Evolutionary conservation across 2,797 vertebrate genomes (phyloP).

Genomic region (Florisuga fusca): DNA sequence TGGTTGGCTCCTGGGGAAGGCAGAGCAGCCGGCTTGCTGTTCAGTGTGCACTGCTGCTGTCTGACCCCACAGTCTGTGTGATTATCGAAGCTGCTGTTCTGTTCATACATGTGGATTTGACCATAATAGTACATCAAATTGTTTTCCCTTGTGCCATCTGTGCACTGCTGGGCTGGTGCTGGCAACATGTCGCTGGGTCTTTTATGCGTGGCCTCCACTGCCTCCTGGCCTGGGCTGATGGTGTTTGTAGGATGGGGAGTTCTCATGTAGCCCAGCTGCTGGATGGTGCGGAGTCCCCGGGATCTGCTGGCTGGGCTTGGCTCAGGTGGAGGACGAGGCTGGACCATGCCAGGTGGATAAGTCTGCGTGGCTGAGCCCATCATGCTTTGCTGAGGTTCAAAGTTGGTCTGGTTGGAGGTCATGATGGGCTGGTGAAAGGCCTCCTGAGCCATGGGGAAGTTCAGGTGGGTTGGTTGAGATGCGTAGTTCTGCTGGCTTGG

Average conservation of each 20-base stretch:
- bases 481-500: constrained; percentile 82
- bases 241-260: constrained; percentile 73
- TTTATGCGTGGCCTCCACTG: constrained; percentile 85
- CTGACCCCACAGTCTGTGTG: constrained; percentile 75
- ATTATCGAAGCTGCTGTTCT: constrained; percentile 78
- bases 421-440: constrained; percentile 75
- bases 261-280: constrained; percentile 82
- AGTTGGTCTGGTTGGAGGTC: constrained; percentile 80
- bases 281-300: constrained; percentile 77
- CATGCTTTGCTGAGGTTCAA: constrained; percentile 77
- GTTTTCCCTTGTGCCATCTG: constrained; percentile 72
- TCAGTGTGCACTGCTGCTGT: constrained; percentile 69
- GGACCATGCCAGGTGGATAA: constrained; percentile 79
- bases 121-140: constrained; percentile 86
- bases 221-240: constrained; percentile 75
- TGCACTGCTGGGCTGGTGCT: constrained; percentile 65
- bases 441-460: constrained; percentile 71
- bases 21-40: constrained; percentile 79
- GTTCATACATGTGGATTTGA: constrained; percentile 92
- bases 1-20: constrained; percentile 92
- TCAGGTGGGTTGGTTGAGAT: constrained; percentile 74
- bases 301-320: constrained; percentile 82
- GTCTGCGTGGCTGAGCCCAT: constrained; percentile 59
- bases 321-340: constrained; percentile 88
- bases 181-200: constrained; percentile 60